Conservation (phyloP, 2,888 invertebrate genomes). For the Vannuccia rotundouncinata region DNA sequence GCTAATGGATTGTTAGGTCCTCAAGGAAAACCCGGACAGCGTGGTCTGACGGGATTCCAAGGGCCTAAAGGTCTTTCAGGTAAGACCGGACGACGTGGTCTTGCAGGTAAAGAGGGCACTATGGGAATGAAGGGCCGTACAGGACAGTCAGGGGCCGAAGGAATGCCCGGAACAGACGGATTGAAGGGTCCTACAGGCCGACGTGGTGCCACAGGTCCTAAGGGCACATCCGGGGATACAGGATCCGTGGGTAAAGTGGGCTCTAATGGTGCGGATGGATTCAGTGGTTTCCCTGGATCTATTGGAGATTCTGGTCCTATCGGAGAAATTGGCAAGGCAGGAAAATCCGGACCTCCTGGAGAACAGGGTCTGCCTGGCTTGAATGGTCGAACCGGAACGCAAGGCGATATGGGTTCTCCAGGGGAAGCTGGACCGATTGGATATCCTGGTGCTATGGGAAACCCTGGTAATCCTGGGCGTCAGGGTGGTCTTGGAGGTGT, state of each 20-base stretch:
- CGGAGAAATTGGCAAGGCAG: neutral
- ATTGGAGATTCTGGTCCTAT: conserved; percentile 13
- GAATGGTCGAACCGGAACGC: neutral
- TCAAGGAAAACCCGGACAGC: conserved; percentile 30
- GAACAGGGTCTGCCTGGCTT: conserved; percentile 9
- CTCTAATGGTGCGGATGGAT: conserved; percentile 11
- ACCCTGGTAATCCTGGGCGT: conserved; percentile 34
- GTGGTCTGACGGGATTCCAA: neutral
- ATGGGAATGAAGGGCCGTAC: neutral
- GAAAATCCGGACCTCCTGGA: neutral
- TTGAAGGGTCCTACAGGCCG: conserved; percentile 1
- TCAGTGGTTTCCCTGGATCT: neutral
- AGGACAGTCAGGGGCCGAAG: neutral
- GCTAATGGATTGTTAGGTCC: conserved; percentile 34
- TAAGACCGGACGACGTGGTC: neutral
- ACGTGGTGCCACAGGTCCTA: neutral
- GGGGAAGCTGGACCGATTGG: conserved; percentile 21
- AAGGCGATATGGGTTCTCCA: neutral
- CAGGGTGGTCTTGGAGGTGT: conserved; percentile 7
- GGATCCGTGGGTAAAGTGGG: conserved; percentile 1
- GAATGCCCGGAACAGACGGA: neutral
- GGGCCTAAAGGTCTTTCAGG: neutral
- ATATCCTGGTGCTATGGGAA: neutral
- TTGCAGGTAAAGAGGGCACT: neutral
- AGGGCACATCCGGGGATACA: neutral